Evolutionary conservation across 1,140 invertebrate genomes (phyloP).

Genomic region (Calycopis cecrops): DNA sequence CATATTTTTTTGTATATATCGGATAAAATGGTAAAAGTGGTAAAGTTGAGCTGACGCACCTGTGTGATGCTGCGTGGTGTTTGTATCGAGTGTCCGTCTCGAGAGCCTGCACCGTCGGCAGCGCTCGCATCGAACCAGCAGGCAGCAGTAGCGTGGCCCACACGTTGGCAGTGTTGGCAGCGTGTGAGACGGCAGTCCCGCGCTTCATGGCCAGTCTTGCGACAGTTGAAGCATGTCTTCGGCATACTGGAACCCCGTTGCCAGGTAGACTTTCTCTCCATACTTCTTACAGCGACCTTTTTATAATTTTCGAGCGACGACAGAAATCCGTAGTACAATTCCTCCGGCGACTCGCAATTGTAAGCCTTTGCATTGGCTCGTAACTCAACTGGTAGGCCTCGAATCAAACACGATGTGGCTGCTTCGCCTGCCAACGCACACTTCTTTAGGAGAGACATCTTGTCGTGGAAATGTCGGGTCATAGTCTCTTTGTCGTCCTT

Average conservation of each 20-base stretch:
- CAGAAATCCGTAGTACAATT: no score
- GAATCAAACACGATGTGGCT: no score
- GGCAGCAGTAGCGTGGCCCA: constrained; percentile 1
- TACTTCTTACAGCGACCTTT: no score
- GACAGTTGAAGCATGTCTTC: constrained; percentile 9
- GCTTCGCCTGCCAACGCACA: no score
- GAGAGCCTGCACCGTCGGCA: neutral
- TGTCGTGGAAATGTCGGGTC: constrained; percentile 36
- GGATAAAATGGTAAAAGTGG: neutral
- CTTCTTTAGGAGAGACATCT: no score
- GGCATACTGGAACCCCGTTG: no score
- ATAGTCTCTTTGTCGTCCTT: constrained; percentile 31
- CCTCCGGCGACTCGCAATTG: no score
- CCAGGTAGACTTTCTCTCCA: no score
- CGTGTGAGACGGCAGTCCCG: constrained; percentile 8
- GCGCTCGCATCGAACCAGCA: neutral
- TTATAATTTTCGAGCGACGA: no score
- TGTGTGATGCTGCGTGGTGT: neutral
- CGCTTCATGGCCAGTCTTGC: constrained; percentile 4
- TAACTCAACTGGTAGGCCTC: constrained; percentile 31
- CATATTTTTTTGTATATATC: neutral
- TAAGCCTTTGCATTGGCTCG: no score
- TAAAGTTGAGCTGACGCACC: neutral
- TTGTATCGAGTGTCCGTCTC: neutral
- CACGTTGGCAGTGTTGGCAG: constrained; percentile 6